A percentile compares a stretch with the other conserved stretches of the same genome.
Conservation (phyloP, 1,140 invertebrate genomes). For the Globodera rostochiensis region DNA sequence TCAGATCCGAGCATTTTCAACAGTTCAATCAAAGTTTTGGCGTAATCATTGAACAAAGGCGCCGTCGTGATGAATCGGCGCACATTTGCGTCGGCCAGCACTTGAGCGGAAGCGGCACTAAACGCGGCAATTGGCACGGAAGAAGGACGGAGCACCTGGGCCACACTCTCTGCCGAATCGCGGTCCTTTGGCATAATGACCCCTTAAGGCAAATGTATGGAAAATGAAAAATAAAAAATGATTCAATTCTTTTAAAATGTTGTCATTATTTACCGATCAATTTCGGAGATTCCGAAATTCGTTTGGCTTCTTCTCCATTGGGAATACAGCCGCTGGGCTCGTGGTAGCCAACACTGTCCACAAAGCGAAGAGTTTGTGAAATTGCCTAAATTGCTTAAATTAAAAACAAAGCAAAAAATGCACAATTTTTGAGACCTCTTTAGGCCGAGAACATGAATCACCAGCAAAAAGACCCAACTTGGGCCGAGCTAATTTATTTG, state of each 20-base stretch:
- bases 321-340: constrained; percentile 56
- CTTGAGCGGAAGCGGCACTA: constrained; percentile 50
- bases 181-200: constrained; percentile 57
- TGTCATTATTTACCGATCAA: constrained; percentile 12
- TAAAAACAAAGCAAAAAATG: background rate
- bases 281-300: background rate
- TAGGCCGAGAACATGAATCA: constrained; percentile 59
- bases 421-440: constrained; percentile 37
- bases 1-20: constrained; percentile 39
- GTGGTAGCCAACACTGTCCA: constrained; percentile 60
- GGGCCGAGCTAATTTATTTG: background rate
- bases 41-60: constrained; percentile 45
- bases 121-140: constrained; percentile 56
- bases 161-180: constrained; percentile 52
- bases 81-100: constrained; percentile 47
- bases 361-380: constrained; percentile 59
- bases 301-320: constrained; percentile 22
- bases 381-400: constrained; percentile 31
- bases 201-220: constrained; percentile 35
- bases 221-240: no score
- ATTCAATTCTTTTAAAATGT: no score
- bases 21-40: background rate
- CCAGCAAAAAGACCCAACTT: constrained; percentile 60
- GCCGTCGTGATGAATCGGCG: constrained; percentile 53
- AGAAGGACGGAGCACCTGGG: constrained; percentile 51